Evolutionary conservation across 2,888 invertebrate species (phyloP).

Genomic region (Philonicus albiceps): DNA sequence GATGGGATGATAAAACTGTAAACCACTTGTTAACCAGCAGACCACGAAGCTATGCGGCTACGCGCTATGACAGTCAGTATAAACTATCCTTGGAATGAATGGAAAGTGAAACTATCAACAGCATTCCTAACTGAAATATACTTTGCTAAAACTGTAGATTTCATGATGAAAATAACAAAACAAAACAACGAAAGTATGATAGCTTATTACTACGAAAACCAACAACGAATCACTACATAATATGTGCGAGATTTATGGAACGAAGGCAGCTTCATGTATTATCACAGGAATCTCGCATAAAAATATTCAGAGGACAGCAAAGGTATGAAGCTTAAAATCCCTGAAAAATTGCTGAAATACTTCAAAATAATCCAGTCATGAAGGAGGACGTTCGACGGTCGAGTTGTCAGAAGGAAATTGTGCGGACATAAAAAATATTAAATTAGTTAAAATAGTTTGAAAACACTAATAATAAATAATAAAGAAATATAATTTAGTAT

Average conservation of each 20-base stretch:
- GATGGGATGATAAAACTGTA: conserved; percentile 39
- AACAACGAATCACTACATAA: conserved; percentile 34
- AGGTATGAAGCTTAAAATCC: conserved; percentile 33
- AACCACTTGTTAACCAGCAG: conserved; percentile 24
- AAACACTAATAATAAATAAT: too few relatives aligned
- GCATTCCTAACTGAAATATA: conserved; percentile 40
- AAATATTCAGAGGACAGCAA: conserved; percentile 33
- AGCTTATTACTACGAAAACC: conserved; percentile 44
- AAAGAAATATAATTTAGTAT: too few relatives aligned
- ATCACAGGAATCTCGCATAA: conserved; percentile 38
- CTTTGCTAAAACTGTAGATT: conserved; percentile 15
- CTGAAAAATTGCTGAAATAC: conserved; percentile 39
- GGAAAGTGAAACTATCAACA: conserved; percentile 39
- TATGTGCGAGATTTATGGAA: conserved; percentile 1
- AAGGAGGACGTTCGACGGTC: too few relatives aligned
- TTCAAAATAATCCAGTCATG: conserved; percentile 35
- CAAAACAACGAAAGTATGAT: conserved; percentile 32
- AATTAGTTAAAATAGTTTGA: too few relatives aligned
- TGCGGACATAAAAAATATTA: too few relatives aligned
- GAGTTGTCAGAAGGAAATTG: too few relatives aligned
- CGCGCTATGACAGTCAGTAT: conserved; percentile 43
- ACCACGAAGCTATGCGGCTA: conserved; percentile 4
- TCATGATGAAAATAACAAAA: conserved; percentile 34
- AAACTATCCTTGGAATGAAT: conserved; percentile 40
- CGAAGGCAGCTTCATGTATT: conserved; percentile 40